phyloP scores from a whole-genome alignment of 2,113 vertebrate species.

The Trinectes maculatus region DNA sequence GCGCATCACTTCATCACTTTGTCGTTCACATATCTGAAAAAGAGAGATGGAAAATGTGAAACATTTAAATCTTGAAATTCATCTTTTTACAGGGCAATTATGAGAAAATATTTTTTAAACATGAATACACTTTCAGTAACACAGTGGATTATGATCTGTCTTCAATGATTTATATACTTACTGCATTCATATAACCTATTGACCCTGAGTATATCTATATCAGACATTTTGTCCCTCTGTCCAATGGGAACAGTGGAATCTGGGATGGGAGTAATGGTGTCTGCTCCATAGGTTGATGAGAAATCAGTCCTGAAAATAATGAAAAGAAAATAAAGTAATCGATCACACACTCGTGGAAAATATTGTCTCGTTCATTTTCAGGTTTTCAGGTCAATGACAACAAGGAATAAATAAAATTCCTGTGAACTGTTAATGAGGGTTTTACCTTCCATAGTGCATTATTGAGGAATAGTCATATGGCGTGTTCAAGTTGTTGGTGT shows the following conservation, averaged over 20 bases:
- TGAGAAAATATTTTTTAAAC: background rate
- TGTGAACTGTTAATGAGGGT: too few species aligned
- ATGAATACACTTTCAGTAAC: background rate
- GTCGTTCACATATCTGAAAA: slow-evolving; percentile 34
- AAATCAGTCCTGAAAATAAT: slow-evolving; percentile 21
- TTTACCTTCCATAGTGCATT: slow-evolving; percentile 66
- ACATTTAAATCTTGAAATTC: background rate
- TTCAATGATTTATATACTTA: slow-evolving; percentile 5
- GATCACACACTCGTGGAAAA: background rate
- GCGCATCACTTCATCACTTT: background rate
- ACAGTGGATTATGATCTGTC: background rate
- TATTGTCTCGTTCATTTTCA: background rate
- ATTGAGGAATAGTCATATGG: slow-evolving; percentile 62
- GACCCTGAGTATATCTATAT: slow-evolving; percentile 41
- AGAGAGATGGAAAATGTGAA: background rate
- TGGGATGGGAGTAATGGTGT: slow-evolving; percentile 41
- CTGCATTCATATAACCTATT: slow-evolving; percentile 45
- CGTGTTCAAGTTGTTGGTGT: slow-evolving; percentile 58
- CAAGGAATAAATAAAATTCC: too few species aligned
- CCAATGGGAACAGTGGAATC: slow-evolving; percentile 29
- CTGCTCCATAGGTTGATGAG: background rate
- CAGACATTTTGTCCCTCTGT: slow-evolving; percentile 29
- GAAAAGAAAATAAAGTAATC: background rate
- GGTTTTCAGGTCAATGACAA: too few species aligned
- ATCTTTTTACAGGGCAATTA: too few species aligned